Evolutionary conservation across 2,888 invertebrate species (phyloP).

Genomic region (Lapara coniferarum): DNA sequence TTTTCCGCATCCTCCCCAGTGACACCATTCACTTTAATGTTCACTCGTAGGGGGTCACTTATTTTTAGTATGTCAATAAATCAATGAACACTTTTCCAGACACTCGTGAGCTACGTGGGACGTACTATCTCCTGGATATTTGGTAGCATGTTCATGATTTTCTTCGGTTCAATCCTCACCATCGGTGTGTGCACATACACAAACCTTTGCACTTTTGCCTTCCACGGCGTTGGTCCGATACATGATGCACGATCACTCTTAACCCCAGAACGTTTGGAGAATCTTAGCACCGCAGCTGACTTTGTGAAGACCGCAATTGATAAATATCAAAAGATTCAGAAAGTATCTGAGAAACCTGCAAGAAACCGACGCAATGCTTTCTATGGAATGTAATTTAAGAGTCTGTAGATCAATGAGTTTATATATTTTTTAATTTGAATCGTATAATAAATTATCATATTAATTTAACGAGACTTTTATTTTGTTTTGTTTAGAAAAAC

Average conservation of each 20-base stretch:
- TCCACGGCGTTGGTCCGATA: constrained; percentile 85
- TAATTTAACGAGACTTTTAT: background rate
- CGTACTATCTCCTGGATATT: constrained; percentile 67
- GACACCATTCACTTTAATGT: too few relatives aligned
- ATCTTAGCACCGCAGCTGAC: constrained; percentile 82
- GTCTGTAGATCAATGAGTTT: background rate
- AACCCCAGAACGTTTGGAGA: constrained; percentile 84
- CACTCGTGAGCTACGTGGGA: constrained; percentile 64
- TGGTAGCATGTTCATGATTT: constrained; percentile 73
- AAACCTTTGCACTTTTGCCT: constrained; percentile 84
- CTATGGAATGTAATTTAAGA: constrained; percentile 9
- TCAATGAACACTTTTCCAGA: constrained; percentile 52
- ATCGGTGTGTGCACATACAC: constrained; percentile 84
- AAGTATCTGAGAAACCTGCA: constrained; percentile 49
- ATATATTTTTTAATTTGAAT: background rate
- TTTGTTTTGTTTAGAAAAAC: background rate
- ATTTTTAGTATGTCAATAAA: too few relatives aligned
- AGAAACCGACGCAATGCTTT: constrained; percentile 52
- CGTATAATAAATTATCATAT: background rate
- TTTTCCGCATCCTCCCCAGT: too few relatives aligned
- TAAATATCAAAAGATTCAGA: constrained; percentile 81
- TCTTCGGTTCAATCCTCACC: constrained; percentile 75
- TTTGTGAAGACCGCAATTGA: constrained; percentile 85
- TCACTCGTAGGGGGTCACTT: too few relatives aligned
- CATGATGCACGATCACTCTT: constrained; percentile 81